Base-by-base conservation (phyloP, 2,797 vertebrate genomes). In the Tarsius wallacei region DNA sequence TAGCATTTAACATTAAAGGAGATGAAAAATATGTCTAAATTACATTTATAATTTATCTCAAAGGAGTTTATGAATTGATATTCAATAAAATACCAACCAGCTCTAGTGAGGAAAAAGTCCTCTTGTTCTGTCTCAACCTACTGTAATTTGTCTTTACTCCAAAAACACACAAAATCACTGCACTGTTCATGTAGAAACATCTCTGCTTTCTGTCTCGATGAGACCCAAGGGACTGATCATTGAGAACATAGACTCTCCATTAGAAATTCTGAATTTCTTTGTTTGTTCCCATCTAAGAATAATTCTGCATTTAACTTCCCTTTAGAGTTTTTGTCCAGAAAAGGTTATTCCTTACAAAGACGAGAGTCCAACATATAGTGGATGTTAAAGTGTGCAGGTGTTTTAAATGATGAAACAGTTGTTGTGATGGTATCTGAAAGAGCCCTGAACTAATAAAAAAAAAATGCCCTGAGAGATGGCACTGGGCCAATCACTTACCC, bases 301-400 rank as follows among this genome's bases (percentile, higher is more conserved):
- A 93, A 66, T 84, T 87, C 24, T 94, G 11, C 42, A 74, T 80
- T 88, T 74, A 94, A 33, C 49, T 19, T 70, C 53, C 55, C 74
- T 91, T 80, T 94, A 68, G 74, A 74, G 12, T 63, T 84, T 26
- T 88, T 55, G 61, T 17, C 3, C 7, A n/a, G 74, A 51, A 63
- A 28, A n/a, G 53, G 17, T 64, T 57, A 55, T 81, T 22, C 57
- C 63, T 84, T 66, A 83, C 13, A 28, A 66, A 90, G 59, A 36
- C 15, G 15, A 31, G 76, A 74, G 10, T 81, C 28, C 61, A 17
- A n/a, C 59, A 66, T 4, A 3, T 55, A 53, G 15, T 47, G 14
- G 64, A 36, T 85, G 66, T 61, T 68, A 26, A 59, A 53, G n/a
- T 51, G 7, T 81, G 33, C 26, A 28, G 55, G 64, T 55, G 9